These are phyloP conservation scores for Sphaerolaimus hirsutus DNA, from an alignment of 2,888 invertebrate species.

Conservation along the genomic window DNA sequence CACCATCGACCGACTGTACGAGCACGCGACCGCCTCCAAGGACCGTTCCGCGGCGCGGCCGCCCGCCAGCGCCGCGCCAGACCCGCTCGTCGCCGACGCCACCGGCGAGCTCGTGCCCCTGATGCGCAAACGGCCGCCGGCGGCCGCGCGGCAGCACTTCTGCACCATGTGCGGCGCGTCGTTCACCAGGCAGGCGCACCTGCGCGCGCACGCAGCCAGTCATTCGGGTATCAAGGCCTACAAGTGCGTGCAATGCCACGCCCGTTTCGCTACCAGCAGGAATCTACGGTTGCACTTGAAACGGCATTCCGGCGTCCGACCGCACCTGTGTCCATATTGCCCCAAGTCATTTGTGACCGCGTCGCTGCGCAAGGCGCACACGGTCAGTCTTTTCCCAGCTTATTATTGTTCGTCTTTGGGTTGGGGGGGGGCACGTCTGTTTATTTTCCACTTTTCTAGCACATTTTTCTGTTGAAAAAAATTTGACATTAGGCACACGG, in stretches of 20 bases:
- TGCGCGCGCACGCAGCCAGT: slow-evolving; percentile 24
- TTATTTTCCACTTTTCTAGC: no score
- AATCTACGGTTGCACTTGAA: no score
- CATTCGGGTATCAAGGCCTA: slow-evolving; percentile 24
- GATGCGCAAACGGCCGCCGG: slow-evolving; percentile 26
- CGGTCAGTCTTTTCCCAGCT: no score
- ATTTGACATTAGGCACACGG: no score
- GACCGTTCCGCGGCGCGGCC: background rate
- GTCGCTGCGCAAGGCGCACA: no score
- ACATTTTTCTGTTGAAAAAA: no score
- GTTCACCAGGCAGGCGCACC: slow-evolving; percentile 26
- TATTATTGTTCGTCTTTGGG: no score
- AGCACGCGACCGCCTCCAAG: background rate
- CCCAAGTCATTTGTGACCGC: slow-evolving; percentile 21
- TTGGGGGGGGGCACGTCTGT: no score
- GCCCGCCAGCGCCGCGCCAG: no score
- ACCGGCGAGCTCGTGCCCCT: no score
- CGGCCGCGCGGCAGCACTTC: slow-evolving; percentile 25
- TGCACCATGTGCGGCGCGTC: slow-evolving; percentile 22
- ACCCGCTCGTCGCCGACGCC: no score
- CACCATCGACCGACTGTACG: background rate
- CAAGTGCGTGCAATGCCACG: slow-evolving; percentile 23
- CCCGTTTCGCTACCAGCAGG: no score
- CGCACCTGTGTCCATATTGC: slow-evolving; percentile 24
- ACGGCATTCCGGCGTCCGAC: slow-evolving; percentile 26